Base-by-base conservation (phyloP, 2,797 vertebrate species). In the Neoniphon sammara region DNA sequence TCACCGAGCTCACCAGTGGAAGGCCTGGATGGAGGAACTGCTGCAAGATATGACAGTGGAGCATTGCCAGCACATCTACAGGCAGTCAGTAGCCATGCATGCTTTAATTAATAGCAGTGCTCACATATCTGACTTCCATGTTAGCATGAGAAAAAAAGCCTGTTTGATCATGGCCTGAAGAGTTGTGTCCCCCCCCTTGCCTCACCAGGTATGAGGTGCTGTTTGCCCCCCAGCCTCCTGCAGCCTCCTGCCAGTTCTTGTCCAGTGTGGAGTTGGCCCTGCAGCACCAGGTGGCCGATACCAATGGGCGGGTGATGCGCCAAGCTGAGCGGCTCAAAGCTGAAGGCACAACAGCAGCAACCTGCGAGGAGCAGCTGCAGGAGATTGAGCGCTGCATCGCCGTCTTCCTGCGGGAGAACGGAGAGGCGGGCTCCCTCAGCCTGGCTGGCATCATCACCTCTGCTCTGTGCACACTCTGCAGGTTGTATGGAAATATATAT, bases 381-480 rank as follows among this genome's bases (percentile, higher is more conserved):
- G 97, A 99, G 93, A 99, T 99, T 1, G 97, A 99, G 66, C 96
- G 95, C 78, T 99, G 98, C 88, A 98, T 98, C 42, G 95, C 94
- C 10, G 97, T 96, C 5, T 99, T 97, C 84, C 95, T 99, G 7
- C 94, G 92, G 1, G 97, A 99, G 86, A 98, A 99, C 0, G 95
- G 94, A 18, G 98, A 98, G 80, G 93, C 95, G 0, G 97, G 97
- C n/a, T 96, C 97, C 0, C 91, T 97, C 63, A 97, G 97, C 87
- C 78, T 99, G 76, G 96, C 97, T 0, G 96, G 95, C 0, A 96
- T 99, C 68, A 96, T 99, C 83, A 95, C 97, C 66, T 96, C 97
- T 0, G 97, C 97, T 0, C 96, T 99, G 11, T 97, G 97, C 58
- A 89, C 96, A 0, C 96, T 99, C n/a, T 98, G 97, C 55, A 96